Conservation (phyloP, 30 jellyfish, hydroid and myxozoan species). For the Chironex yamaguchii region DNA sequence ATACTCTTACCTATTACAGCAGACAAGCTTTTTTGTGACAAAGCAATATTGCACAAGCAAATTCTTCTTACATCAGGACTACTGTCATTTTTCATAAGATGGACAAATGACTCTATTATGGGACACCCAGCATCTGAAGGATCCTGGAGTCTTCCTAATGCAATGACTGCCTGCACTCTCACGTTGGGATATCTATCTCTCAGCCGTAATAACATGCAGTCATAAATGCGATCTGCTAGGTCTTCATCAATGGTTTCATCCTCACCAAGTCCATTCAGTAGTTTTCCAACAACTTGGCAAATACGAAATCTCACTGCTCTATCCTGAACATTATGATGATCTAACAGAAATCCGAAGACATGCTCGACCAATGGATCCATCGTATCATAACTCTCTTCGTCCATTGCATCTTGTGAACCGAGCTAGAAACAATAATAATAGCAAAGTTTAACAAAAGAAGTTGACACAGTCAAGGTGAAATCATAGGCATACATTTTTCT, state of each 20-base stretch:
- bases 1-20: constrained; percentile 66
- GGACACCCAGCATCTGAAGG: constrained; percentile 90
- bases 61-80: constrained; percentile 95
- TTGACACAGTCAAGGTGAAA: no score
- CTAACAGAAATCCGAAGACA: constrained; percentile 76
- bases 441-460: no score
- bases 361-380: constrained; percentile 79
- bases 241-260: constrained; percentile 92
- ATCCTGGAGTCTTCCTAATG: constrained; percentile 89
- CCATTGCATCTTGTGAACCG: constrained; percentile 12
- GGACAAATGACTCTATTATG: constrained; percentile 83
- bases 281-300: constrained; percentile 86
- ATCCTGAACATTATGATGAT: constrained; percentile 78
- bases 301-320: constrained; percentile 89
- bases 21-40: constrained; percentile 75
- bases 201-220: constrained; percentile 90
- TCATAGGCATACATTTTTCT: no score
- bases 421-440: no score
- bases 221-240: constrained; percentile 80
- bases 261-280: constrained; percentile 72
- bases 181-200: constrained; percentile 86
- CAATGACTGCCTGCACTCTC: constrained; percentile 90
- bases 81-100: constrained; percentile 81
- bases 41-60: constrained; percentile 79
- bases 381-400: constrained; percentile 49